Evolutionary conservation across 2,797 vertebrate genomes (phyloP), one percentile per base, ranked within the genome.

Genomic region (Tiaroga cobitis): DNA sequence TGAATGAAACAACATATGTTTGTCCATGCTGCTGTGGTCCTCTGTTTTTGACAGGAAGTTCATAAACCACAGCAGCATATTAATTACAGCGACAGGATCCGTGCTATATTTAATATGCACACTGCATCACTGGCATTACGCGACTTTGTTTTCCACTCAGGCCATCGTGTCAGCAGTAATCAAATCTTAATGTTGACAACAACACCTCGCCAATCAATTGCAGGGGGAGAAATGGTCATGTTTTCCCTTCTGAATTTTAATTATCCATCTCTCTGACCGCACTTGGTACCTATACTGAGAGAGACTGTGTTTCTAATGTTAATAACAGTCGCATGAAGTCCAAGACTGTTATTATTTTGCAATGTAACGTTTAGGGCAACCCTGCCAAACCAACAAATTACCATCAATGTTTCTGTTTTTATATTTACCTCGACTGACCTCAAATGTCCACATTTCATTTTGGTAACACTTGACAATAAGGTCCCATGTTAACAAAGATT

Each of bases 171-270:
- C 94, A 94, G 94, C 92, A 86, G 93, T 95, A 95, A 95, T 96
- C 94, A 95, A 94, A 95, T 94, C 93, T 94, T 94, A 94, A 94
- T 91, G 93, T 93, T 94, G 93, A 95, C 94, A 94, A 93, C 93
- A 95, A 95, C 94, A 94, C 92, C 91, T 91, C 83, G 32, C 86
- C 89, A 91, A 95, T 95, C 95, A 93, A 96, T 95, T 93, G 85
- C 77, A 89, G 91, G 49, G 49, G 88, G 79, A 77, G 61, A 75
- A 87, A 89, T 89, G 84, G 78, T 89, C 85, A 84, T 84, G 87
- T 87, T 75, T 84, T 86, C 87, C 76, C 67, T 24, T 81, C 81
- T 80, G 85, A 94, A 93, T 94, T 92, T 92, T 90, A 95, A 94
- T 95, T 91, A 91, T 90, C 88, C 63, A 19, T 90, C 87, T 89